Evolutionary conservation across 1,140 invertebrate genomes (phyloP).

Genomic region (Cecropterus lyciades): DNA sequence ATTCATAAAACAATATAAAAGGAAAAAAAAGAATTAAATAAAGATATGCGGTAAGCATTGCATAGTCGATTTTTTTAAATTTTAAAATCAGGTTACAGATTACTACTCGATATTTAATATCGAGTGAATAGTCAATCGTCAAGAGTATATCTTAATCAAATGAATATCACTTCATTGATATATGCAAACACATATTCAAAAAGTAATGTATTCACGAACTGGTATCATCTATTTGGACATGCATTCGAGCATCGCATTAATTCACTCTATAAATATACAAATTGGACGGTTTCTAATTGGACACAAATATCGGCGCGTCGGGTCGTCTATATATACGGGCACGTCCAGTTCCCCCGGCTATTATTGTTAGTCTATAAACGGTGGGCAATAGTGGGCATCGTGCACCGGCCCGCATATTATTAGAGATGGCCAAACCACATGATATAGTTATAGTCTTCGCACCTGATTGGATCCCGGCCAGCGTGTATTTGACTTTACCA

Average conservation of each 20-base stretch:
- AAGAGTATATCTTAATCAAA: too few species aligned
- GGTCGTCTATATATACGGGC: constrained; percentile 23
- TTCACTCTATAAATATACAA: constrained; percentile 1
- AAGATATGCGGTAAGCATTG: too few species aligned
- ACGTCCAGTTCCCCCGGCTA: constrained; percentile 54
- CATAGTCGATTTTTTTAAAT: too few species aligned
- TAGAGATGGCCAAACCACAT: constrained; percentile 66
- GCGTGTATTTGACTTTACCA: constrained; percentile 8
- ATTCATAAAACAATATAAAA: too few species aligned
- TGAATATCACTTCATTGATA: too few species aligned
- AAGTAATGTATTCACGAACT: too few species aligned
- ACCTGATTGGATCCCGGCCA: constrained; percentile 73
- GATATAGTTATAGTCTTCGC: constrained; percentile 49
- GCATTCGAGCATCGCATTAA: background rate
- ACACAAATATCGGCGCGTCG: constrained; percentile 38
- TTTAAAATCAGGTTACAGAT: too few species aligned
- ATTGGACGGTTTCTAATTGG: constrained; percentile 24
- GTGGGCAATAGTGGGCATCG: constrained; percentile 55
- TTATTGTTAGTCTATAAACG: constrained; percentile 73
- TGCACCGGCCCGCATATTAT: constrained; percentile 57
- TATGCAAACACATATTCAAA: too few species aligned
- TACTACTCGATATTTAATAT: too few species aligned
- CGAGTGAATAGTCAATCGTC: too few species aligned
- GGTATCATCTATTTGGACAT: background rate
- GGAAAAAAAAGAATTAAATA: too few species aligned